A percentile compares a stretch with the other conserved stretches of the same genome.
These are phyloP conservation scores for Ceratina calcarata DNA, from an alignment of 1,140 invertebrate species.

Conservation along the genomic window DNA sequence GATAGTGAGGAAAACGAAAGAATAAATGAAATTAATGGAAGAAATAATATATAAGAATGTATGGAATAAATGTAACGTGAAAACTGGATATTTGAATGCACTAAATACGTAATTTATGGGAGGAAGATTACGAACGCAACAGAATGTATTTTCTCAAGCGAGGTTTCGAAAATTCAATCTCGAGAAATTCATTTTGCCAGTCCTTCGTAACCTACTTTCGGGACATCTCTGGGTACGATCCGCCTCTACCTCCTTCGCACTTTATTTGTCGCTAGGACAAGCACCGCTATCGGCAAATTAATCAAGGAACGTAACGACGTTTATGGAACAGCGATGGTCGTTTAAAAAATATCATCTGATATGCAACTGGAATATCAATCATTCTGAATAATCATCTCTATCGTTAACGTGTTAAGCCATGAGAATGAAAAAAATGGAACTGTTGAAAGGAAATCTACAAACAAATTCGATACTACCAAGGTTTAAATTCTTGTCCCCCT, in stretches of 20 bases:
- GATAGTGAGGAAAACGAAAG: too few relatives aligned
- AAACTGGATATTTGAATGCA: too few relatives aligned
- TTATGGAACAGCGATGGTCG: conserved; percentile 24
- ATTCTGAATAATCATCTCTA: not conserved
- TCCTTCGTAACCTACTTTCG: conserved; percentile 20
- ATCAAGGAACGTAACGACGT: conserved; percentile 24
- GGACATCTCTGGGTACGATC: too few relatives aligned
- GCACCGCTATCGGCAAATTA: conserved; percentile 29
- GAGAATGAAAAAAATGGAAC: not conserved
- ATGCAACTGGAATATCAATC: conserved; percentile 15
- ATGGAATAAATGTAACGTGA: too few relatives aligned
- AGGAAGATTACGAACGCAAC: not conserved
- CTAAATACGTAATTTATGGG: too few relatives aligned
- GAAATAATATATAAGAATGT: too few relatives aligned
- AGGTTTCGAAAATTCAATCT: conserved; percentile 9
- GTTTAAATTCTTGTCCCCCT: too few relatives aligned
- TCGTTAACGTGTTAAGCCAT: not conserved
- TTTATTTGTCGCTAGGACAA: not conserved
- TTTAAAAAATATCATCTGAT: conserved; percentile 23
- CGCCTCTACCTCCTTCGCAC: too few relatives aligned
- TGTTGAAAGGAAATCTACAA: not conserved
- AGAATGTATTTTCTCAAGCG: not conserved
- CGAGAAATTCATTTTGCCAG: conserved; percentile 34
- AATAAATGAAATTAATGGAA: too few relatives aligned
- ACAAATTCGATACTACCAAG: not conserved